Evolutionary conservation across 2,113 vertebrate species (phyloP), one percentile per base, ranked within the genome.

Genomic region (Sorex fumeus): DNA sequence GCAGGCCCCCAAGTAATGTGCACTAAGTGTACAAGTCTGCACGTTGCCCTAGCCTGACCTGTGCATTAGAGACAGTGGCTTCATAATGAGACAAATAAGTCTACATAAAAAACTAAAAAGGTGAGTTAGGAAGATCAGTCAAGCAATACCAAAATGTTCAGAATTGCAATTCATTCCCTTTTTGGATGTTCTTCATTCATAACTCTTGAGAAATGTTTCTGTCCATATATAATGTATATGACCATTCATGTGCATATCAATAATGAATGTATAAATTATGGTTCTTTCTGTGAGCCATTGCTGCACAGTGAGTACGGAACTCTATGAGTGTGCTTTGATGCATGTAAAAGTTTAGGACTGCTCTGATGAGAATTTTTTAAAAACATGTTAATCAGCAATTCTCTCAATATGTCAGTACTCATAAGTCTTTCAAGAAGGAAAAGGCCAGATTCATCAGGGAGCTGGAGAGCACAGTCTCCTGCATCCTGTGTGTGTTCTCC

Each of bases 331-430:
- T 89, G 53, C 25, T 45, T 92, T 94, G 66, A 60, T 66, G 45
- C 43, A 67, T 79, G 75, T 19, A 64, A 71, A 90, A 64, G 9
- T 77, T 86, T 34, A 86, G 21, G 80, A 88, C 67, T 86, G 27
- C 45, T 67, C 3, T 76, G 36, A 88, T 81, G 69, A 84, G 36
- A 27, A 9, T 40, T 87, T 76, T 81, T 70, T 0, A 40, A 84
- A 47, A 77, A 50, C 66, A 8, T 66, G 8, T 69, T 93, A 40
- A 80, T 84, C 77, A 88, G 69, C 74, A 45, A 60, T 60, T 92
- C 19, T 91, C 45, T 90, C 36, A 47, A 8, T 77, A 45, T 21
- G 25, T 77, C 40, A 69, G 13, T 72, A 45, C 36, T 90, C 76
- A 21, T 78, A 81, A 89, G 53, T 79, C 19, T 74, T 90, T 50